Conservation (phyloP, 2,888 invertebrate genomes). For the Hoplodrina blanda region DNA sequence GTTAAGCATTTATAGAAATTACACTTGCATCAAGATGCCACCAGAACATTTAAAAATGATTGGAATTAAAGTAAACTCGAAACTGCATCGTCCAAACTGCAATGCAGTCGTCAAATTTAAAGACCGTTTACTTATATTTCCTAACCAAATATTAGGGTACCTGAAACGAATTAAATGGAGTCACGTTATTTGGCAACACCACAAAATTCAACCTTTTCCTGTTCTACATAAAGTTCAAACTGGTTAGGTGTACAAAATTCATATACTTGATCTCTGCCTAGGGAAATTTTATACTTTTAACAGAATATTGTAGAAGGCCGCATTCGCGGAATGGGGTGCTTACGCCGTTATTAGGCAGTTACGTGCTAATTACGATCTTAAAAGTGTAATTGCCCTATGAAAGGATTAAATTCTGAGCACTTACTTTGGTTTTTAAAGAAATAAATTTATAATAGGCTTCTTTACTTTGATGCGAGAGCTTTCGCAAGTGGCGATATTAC, state of each 20-base stretch:
- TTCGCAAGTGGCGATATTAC: neutral
- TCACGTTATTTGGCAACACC: slow-evolving; percentile 8
- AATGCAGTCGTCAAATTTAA: slow-evolving; percentile 53
- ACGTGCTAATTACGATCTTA: slow-evolving; percentile 53
- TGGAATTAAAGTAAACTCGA: slow-evolving; percentile 33
- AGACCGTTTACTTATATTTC: slow-evolving; percentile 47
- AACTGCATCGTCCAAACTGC: slow-evolving; percentile 48
- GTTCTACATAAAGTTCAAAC: neutral
- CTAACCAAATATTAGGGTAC: slow-evolving; percentile 57
- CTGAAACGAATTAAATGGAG: slow-evolving; percentile 55
- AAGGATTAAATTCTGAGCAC: slow-evolving; percentile 31
- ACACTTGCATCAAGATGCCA: no score
- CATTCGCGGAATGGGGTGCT: slow-evolving; percentile 45
- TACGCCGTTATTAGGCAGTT: slow-evolving; percentile 42
- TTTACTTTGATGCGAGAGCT: neutral
- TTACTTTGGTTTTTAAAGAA: slow-evolving; percentile 5
- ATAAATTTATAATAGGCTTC: neutral
- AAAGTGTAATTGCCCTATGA: slow-evolving; percentile 36
- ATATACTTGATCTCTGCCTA: slow-evolving; percentile 39
- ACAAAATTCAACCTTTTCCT: neutral
- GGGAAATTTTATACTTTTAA: slow-evolving; percentile 59
- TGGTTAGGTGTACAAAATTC: neutral
- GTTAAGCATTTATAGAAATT: no score
- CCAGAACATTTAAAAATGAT: neutral
- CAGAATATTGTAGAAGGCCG: slow-evolving; percentile 31